Evolutionary conservation across 2,113 vertebrate species (phyloP).

Genomic region (Paratilapia polleni): DNA sequence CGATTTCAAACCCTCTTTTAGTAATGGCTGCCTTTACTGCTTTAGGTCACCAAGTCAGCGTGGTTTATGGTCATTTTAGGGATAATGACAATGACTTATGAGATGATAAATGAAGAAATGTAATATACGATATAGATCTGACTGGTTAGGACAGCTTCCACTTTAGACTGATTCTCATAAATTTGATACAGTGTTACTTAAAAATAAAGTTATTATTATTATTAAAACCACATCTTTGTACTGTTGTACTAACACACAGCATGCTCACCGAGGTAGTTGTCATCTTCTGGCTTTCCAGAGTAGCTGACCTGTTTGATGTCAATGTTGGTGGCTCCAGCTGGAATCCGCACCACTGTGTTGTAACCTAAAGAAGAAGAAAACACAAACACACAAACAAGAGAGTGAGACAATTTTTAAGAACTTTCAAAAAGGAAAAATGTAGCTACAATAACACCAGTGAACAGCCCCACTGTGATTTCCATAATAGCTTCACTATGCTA

Average conservation of each 20-base stretch:
- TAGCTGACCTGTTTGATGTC: conserved; percentile 95
- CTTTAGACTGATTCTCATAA: conserved; percentile 25
- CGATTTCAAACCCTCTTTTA: background rate
- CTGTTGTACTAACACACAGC: background rate
- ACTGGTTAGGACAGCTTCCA: conserved; percentile 33
- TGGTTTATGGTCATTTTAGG: conserved; percentile 22
- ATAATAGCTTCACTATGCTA: conserved; percentile 66
- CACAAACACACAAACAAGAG: background rate
- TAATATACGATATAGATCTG: conserved; percentile 30
- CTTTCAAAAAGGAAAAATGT: background rate
- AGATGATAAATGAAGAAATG: conserved; percentile 29
- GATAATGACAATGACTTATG: conserved; percentile 59
- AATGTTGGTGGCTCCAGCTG: conserved; percentile 93
- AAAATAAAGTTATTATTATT: background rate
- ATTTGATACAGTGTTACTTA: conserved; percentile 26
- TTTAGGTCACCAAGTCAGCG: conserved; percentile 36
- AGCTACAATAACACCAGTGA: conserved; percentile 18
- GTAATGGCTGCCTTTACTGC: conserved; percentile 22
- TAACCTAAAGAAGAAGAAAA: conserved; percentile 83
- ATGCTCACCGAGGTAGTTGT: conserved; percentile 95
- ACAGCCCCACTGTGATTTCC: conserved; percentile 29
- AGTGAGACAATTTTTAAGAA: background rate
- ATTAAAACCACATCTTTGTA: background rate
- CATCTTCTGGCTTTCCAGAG: conserved; percentile 94
- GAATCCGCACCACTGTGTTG: conserved; percentile 92